These are phyloP conservation scores for Drosophila anomelani DNA, from an alignment of 2,888 invertebrate species.

Conservation along the genomic window DNA sequence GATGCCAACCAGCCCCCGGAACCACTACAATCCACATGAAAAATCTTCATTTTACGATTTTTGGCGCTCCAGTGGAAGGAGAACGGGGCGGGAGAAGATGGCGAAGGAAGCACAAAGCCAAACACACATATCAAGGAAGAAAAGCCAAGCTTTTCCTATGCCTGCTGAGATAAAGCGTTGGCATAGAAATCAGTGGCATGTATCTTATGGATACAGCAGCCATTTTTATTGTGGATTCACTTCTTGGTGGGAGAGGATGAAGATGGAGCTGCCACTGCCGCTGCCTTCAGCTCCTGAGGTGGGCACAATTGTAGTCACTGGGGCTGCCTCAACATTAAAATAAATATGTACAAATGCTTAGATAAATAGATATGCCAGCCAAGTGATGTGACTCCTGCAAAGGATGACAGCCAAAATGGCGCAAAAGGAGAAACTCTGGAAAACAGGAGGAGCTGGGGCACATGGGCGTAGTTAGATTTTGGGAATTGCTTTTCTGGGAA, in stretches of 20 bases:
- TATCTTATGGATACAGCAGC: constrained; percentile 75
- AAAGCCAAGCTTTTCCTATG: constrained; percentile 56
- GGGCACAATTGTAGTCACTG: constrained; percentile 74
- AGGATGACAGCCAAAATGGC: constrained; percentile 73
- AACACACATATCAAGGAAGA: constrained; percentile 46
- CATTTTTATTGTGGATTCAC: constrained; percentile 77
- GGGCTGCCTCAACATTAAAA: constrained; percentile 75
- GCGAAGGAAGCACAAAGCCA: constrained; percentile 35
- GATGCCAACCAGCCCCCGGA: constrained; percentile 54
- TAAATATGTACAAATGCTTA: constrained; percentile 81
- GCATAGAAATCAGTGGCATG: constrained; percentile 77
- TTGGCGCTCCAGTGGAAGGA: constrained; percentile 48
- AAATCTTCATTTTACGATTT: constrained; percentile 81
- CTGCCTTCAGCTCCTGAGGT: constrained; percentile 48
- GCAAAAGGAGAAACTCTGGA: constrained; percentile 57
- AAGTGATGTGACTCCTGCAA: constrained; percentile 64
- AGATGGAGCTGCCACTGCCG: constrained; percentile 36
- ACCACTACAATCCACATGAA: constrained; percentile 75
- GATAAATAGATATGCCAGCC: constrained; percentile 67
- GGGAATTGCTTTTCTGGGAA: not conserved
- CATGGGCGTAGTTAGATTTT: constrained; percentile 9
- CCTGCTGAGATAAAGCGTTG: constrained; percentile 71
- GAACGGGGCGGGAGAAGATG: not conserved
- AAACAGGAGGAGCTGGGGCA: not conserved
- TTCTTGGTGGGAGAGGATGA: constrained; percentile 45